These are phyloP conservation scores for Sardina pilchardus DNA, from an alignment of 2,113 vertebrate genomes.

Conservation along the genomic window DNA sequence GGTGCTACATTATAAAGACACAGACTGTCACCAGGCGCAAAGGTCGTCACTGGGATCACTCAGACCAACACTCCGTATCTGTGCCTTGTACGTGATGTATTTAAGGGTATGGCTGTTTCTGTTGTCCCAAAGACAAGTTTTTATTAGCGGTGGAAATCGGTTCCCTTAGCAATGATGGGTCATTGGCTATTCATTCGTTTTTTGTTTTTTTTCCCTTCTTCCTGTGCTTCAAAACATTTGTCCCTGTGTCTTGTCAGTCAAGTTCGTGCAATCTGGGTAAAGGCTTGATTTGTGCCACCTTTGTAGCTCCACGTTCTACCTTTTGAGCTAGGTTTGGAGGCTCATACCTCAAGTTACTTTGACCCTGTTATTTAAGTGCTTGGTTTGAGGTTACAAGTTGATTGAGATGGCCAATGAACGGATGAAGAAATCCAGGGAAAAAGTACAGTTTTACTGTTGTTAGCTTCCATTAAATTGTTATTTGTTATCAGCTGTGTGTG, in stretches of 20 bases:
- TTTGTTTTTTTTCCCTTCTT: neutral
- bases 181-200: conserved; percentile 19
- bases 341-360: conserved; percentile 43
- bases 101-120: conserved; percentile 61
- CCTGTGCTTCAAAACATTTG: conserved; percentile 38
- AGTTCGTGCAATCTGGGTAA: conserved; percentile 55
- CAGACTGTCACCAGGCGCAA: conserved; percentile 48
- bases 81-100: conserved; percentile 70
- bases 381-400: conserved; percentile 36
- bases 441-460: conserved; percentile 31
- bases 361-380: conserved; percentile 43
- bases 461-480: conserved; percentile 30
- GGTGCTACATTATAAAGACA: conserved; percentile 67
- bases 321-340: conserved; percentile 61
- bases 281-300: conserved; percentile 38
- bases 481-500: conserved; percentile 57
- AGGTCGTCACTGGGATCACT: conserved; percentile 44
- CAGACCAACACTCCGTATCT: conserved; percentile 70
- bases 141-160: neutral
- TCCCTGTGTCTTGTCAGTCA: conserved; percentile 38
- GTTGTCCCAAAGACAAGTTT: conserved; percentile 43
- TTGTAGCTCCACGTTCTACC: conserved; percentile 21
- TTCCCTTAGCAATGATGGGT: neutral
- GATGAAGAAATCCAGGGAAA: neutral
- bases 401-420: conserved; percentile 8